Base-by-base conservation (phyloP, 2,797 vertebrate species). In the Danio tinwini region DNA sequence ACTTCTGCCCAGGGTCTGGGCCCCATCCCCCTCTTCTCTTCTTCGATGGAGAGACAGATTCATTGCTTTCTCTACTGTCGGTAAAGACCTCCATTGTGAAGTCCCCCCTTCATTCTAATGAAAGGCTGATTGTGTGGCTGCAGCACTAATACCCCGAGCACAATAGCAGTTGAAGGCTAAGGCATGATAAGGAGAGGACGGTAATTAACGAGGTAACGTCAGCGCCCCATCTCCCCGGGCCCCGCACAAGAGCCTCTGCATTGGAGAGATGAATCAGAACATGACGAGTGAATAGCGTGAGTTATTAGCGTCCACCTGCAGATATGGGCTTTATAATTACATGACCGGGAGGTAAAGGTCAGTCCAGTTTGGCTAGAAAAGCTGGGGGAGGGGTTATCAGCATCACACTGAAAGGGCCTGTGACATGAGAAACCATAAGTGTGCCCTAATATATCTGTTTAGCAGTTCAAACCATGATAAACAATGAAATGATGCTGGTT, bases 51-150 rank as follows among this genome's bases (percentile, higher is more conserved):
- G 64, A 37, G 47, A 55, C 58, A 53, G 77, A 65, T 55, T 71
- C 58, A 39, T 50, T 64, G 47, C 72, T 84, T 70, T 82, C 64
- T 65, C 55, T 67, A 40, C 68, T 63, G 61, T 82, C 74, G 10
- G 74, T 89, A 95, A 96, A 96, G 94, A 94, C 92, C 87, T 90
- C 93, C 92, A 96, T 96, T 98, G 95, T 98, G 92, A 89, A 63
- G 59, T 91, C 85, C 82, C 93, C 92, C 62, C 74, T 78, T 59
- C 59, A 77, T 59, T 73, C 74, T 83, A 84, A 98, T 98, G 96
- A 98, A 98, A 97, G 96, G 94, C 93, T 94, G 92, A 98, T 97
- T 98, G 96, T 98, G 93, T 91, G 93, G 93, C 94, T 90, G 95
- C 87, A 88, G 95, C 94, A 93, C 94, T 96, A 96, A 96, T 94